phyloP scores from a whole-genome alignment of 1,140 invertebrate species.

The Macrobrachium rosenbergii region DNA sequence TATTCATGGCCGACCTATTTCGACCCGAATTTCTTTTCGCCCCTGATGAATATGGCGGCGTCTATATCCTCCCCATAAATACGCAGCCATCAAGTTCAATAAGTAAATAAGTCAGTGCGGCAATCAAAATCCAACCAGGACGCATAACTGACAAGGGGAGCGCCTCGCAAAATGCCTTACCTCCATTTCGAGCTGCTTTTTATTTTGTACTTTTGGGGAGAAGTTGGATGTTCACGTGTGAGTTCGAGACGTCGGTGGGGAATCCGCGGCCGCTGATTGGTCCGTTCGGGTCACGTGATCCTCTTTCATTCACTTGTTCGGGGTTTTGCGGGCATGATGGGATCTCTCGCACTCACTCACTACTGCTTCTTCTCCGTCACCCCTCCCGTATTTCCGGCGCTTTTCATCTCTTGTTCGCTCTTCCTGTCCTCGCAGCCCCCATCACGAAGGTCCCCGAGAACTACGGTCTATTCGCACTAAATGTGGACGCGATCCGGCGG shows the following conservation, averaged over 20 bases:
- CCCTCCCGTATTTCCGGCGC: slow-evolving; percentile 18
- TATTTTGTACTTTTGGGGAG: slow-evolving; percentile 62
- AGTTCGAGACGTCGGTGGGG: slow-evolving; percentile 4
- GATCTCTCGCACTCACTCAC: not conserved
- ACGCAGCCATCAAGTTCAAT: too few relatives aligned
- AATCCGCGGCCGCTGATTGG: slow-evolving; percentile 46
- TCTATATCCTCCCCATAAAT: not conserved
- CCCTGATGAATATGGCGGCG: too few relatives aligned
- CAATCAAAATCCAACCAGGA: too few relatives aligned
- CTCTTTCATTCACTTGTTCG: slow-evolving; percentile 57
- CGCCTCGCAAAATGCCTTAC: not conserved
- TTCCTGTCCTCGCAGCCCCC: slow-evolving; percentile 36
- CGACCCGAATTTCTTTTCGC: not conserved
- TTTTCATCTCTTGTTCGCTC: slow-evolving; percentile 57
- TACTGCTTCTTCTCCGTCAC: not conserved
- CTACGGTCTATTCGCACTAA: not conserved
- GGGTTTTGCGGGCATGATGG: slow-evolving; percentile 42
- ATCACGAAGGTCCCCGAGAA: slow-evolving; percentile 50
- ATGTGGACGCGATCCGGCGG: not conserved
- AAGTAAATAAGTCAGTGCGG: too few relatives aligned
- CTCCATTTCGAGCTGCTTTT: slow-evolving; percentile 60
- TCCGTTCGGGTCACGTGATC: slow-evolving; percentile 50
- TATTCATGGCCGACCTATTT: slow-evolving; percentile 20
- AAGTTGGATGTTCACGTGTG: slow-evolving; percentile 40
- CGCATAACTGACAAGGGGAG: too few relatives aligned